A percentile compares a stretch with the other conserved stretches of the same genome.
These are phyloP conservation scores for Gymnocypris eckloni DNA, from an alignment of 2,797 vertebrate genomes.

Conservation along the genomic window DNA sequence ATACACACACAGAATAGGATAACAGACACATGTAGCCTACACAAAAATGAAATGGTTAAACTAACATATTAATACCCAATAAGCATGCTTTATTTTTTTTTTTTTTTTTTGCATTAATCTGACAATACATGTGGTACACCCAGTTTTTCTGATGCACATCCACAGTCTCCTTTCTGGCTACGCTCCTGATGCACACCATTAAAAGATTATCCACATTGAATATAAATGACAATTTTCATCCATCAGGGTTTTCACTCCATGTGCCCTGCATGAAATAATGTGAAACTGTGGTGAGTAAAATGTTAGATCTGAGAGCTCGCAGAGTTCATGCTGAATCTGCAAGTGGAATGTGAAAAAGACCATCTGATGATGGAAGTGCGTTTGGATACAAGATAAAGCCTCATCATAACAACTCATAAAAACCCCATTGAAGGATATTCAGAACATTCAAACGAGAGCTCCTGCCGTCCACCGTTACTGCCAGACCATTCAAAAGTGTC, in stretches of 20 bases:
- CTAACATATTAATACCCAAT: too few species aligned
- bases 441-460: constrained; percentile 32
- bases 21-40: too few species aligned
- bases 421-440: constrained; percentile 35
- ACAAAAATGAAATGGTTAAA: too few species aligned
- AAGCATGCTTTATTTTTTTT: too few species aligned
- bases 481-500: not conserved
- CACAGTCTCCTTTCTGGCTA: too few species aligned
- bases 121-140: too few species aligned
- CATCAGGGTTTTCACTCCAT: not conserved
- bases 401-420: constrained; percentile 49
- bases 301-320: constrained; percentile 39
- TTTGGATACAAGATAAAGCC: constrained; percentile 53
- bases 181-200: too few species aligned
- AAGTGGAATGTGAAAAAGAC: constrained; percentile 62
- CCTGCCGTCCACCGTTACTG: not conserved
- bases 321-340: not conserved
- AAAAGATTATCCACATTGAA: not conserved
- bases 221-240: not conserved
- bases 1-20: too few species aligned
- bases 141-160: too few species aligned
- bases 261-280: not conserved
- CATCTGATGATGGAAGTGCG: constrained; percentile 59
- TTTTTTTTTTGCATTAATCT: too few species aligned
- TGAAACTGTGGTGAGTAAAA: constrained; percentile 26